Percentiles rank a stretch among this genome's conserved stretches.
phyloP scores from a whole-genome alignment of 2,797 vertebrate species.

The Sebastes paucispinis region DNA sequence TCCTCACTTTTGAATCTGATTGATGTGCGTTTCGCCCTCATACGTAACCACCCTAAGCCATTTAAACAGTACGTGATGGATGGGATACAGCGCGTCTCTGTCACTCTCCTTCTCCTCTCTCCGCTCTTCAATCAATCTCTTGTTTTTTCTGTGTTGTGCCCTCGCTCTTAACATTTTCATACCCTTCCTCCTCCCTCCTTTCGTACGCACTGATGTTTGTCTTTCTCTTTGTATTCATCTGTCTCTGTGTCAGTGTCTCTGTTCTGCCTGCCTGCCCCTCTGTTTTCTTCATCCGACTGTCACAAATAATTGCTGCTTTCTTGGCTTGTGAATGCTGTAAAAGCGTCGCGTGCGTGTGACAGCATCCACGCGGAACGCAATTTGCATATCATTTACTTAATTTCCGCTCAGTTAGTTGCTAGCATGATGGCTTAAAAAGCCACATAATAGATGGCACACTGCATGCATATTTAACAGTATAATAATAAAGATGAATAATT shows the following conservation, averaged over 20 bases:
- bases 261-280: conserved; percentile 56
- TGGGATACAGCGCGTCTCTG: conserved; percentile 37
- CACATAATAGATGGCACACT: conserved; percentile 30
- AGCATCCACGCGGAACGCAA: conserved; percentile 29
- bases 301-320: conserved; percentile 53
- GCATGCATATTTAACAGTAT: neutral
- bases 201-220: conserved; percentile 37
- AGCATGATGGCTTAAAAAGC: conserved; percentile 39
- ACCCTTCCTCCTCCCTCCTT: conserved; percentile 18
- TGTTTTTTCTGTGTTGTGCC: conserved; percentile 1
- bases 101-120: conserved; percentile 53
- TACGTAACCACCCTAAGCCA: conserved; percentile 44
- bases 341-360: conserved; percentile 31
- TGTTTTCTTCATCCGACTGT: conserved; percentile 58
- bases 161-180: conserved; percentile 41
- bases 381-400: conserved; percentile 67
- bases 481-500: conserved; percentile 52
- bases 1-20: conserved; percentile 35
- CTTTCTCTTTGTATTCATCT: conserved; percentile 53
- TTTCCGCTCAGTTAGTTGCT: conserved; percentile 34
- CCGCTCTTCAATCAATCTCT: conserved; percentile 57
- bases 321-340: conserved; percentile 51
- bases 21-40: conserved; percentile 50
- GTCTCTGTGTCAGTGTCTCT: conserved; percentile 55
- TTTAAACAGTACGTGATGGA: conserved; percentile 70